Evolutionary conservation across 2,113 vertebrate species (phyloP).

Genomic region (Piaya cayana): DNA sequence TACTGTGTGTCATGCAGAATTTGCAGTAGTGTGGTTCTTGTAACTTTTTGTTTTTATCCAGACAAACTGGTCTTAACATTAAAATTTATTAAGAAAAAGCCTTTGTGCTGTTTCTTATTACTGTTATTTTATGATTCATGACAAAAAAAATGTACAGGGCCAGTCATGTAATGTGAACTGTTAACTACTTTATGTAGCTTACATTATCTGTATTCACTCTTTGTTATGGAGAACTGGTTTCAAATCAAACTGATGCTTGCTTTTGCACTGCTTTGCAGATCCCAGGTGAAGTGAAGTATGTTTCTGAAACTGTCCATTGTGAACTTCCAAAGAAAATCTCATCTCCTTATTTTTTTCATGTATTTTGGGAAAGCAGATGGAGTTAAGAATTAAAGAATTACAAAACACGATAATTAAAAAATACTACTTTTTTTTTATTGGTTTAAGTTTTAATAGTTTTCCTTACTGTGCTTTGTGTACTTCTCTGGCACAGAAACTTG

Average conservation of each 20-base stretch:
- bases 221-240: constrained; percentile 49
- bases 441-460: not conserved
- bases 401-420: no score
- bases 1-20: constrained; percentile 40
- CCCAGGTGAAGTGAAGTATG: not conserved
- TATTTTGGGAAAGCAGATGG: constrained; percentile 15
- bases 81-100: constrained; percentile 72
- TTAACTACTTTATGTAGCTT: not conserved
- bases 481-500: constrained; percentile 3
- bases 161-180: not conserved
- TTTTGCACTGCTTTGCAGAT: constrained; percentile 12
- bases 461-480: constrained; percentile 37
- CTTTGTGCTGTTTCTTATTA: constrained; percentile 48
- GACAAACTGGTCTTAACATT: constrained; percentile 65
- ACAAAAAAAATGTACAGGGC: not conserved
- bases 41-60: constrained; percentile 59
- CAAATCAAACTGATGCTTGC: not conserved
- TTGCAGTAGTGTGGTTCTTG: constrained; percentile 43
- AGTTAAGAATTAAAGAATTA: no score
- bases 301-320: constrained; percentile 16
- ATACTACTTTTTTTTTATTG: not conserved
- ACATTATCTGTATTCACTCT: not conserved
- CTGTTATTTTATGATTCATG: not conserved
- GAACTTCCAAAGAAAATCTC: not conserved
- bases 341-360: not conserved